These are phyloP conservation scores for Novumbra hubbsi DNA, from an alignment of 2,797 vertebrate species.

Conservation along the genomic window DNA sequence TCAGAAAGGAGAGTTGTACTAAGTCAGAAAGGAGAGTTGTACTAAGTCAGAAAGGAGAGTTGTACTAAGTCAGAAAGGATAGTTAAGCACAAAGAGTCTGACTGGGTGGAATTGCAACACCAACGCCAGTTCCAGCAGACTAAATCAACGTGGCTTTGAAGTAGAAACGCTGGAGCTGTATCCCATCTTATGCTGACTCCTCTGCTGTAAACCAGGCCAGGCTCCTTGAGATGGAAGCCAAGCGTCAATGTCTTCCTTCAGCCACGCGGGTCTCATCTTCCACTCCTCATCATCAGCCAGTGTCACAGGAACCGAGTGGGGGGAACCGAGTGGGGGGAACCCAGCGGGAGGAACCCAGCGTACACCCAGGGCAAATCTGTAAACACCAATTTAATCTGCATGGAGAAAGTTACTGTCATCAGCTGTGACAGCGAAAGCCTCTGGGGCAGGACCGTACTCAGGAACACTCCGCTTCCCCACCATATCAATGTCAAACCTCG, in stretches of 20 bases:
- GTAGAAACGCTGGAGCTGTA: slow-evolving; percentile 64
- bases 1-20: no score
- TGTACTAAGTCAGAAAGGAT: no score
- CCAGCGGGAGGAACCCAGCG: slow-evolving; percentile 59
- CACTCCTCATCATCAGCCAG: slow-evolving; percentile 78
- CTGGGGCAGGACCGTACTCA: slow-evolving; percentile 77
- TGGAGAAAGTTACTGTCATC: slow-evolving; percentile 89
- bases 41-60: no score
- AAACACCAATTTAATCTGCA: slow-evolving; percentile 97
- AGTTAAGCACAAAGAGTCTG: no score
- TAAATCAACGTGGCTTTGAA: slow-evolving; percentile 22
- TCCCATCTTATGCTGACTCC: slow-evolving; percentile 19
- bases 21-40: no score
- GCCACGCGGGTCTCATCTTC: slow-evolving; percentile 78
- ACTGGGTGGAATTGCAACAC: no score
- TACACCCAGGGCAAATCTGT: slow-evolving; percentile 91
- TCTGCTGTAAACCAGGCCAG: slow-evolving; percentile 56
- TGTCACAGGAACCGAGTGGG: slow-evolving; percentile 84
- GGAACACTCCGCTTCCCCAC: slow-evolving; percentile 73
- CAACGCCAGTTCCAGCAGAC: no score
- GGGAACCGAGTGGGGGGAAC: slow-evolving; percentile 39
- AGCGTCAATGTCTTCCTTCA: slow-evolving; percentile 33
- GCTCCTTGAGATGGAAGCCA: slow-evolving; percentile 67
- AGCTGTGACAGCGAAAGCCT: slow-evolving; percentile 86
- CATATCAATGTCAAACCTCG: slow-evolving; percentile 83